These are phyloP conservation scores for Drosophila peninsularis DNA, from an alignment of 2,888 invertebrate genomes.

Conservation along the genomic window DNA sequence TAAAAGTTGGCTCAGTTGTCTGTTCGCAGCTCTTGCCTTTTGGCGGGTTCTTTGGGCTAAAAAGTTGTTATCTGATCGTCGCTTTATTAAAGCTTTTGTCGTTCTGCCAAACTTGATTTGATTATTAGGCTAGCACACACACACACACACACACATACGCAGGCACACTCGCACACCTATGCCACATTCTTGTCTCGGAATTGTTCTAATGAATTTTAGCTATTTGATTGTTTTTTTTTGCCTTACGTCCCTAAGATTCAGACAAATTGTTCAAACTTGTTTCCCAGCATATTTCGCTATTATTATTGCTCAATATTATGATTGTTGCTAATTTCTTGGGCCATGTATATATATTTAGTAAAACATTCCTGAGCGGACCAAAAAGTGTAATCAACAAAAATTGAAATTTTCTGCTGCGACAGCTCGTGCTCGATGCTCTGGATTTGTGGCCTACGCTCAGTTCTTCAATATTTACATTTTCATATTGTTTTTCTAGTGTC, in stretches of 20 bases:
- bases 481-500: conserved; percentile 50
- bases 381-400: conserved; percentile 44
- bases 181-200: conserved; percentile 71
- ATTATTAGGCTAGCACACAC: conserved; percentile 66
- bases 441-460: conserved; percentile 37
- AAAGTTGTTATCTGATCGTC: conserved; percentile 75
- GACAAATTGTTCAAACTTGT: conserved; percentile 72
- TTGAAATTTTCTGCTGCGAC: conserved; percentile 2
- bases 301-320: conserved; percentile 63
- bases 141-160: conserved; percentile 8
- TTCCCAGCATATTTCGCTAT: conserved; percentile 67
- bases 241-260: conserved; percentile 31
- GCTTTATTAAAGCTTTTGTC: conserved; percentile 73
- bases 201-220: conserved; percentile 79
- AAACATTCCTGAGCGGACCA: conserved; percentile 27
- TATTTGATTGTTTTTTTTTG: conserved; percentile 46
- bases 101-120: conserved; percentile 75
- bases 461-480: conserved; percentile 56
- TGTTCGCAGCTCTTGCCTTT: conserved; percentile 28
- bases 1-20: conserved; percentile 27
- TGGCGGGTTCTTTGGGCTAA: conserved; percentile 55
- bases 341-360: conserved; percentile 2
- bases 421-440: conserved; percentile 28
- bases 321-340: conserved; percentile 63
- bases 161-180: conserved; percentile 18